phyloP scores from a whole-genome alignment of 2,113 vertebrate genomes.

The Falco punctatus region DNA sequence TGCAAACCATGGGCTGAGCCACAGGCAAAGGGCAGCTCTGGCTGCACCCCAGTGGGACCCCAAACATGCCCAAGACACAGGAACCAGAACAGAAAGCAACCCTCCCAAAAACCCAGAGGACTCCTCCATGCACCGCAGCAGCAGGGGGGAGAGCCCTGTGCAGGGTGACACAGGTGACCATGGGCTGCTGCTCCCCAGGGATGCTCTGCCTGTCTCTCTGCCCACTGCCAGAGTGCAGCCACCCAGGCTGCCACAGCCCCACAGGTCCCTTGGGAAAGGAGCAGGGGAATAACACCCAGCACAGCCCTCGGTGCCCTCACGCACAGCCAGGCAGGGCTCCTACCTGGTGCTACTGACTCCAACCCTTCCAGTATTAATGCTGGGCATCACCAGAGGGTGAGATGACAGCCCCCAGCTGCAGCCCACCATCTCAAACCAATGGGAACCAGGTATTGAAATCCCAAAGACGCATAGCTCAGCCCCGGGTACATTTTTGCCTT shows the following conservation, averaged over 20 bases:
- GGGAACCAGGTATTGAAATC: background rate
- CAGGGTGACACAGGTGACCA: fast-evolving
- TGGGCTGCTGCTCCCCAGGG: background rate
- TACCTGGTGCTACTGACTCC: fast-evolving
- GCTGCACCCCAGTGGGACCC: fast-evolving
- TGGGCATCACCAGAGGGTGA: background rate
- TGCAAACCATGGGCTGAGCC: background rate
- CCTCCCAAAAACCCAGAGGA: background rate
- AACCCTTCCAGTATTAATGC: fast-evolving
- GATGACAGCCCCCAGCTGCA: background rate
- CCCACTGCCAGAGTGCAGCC: background rate
- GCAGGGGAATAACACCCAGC: fast-evolving
- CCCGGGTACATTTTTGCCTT: background rate
- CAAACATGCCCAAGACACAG: background rate
- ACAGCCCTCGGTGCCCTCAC: fast-evolving
- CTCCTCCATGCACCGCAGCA: background rate
- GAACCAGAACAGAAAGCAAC: background rate
- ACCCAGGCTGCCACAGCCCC: background rate
- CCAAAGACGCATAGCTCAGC: background rate
- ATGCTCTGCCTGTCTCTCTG: background rate
- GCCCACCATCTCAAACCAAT: background rate
- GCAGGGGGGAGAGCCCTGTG: background rate
- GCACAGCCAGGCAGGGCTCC: background rate
- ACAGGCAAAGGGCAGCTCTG: background rate
- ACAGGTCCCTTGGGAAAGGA: background rate